Base-by-base conservation (phyloP, 2,797 vertebrate genomes). In the Enteromius treurensis region DNA sequence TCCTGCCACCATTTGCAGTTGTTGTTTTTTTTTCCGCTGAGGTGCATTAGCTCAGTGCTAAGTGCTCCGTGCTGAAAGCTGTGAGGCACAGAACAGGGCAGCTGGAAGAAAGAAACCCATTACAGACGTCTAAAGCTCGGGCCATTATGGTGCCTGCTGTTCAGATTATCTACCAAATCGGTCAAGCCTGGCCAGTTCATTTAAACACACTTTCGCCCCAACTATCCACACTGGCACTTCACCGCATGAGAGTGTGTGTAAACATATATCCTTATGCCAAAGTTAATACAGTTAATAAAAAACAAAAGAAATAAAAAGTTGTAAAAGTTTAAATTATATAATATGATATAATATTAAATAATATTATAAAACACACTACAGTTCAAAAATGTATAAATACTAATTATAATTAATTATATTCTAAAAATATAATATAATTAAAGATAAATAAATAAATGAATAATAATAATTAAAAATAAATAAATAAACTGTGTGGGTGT, bases 91-190 rank as follows among this genome's bases (percentile, higher is more conserved):
- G 83, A 75, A 74, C 55, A 58, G 79, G 79, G 53, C 62, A 76
- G 67, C 75, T 76, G 79, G 64, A 62, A 81, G 87, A 79, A 78
- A 86, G 71, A 76, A 70, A 73, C 8, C 79, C 67, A 84, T 83
- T 68, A 84, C 53, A 81, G 79, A 42, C 42, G 23, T 81, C 62
- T 87, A 83, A 84, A 85, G 65, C 79, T 37, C 21, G 21, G 70
- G 51, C 83, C 82, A 81, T 87, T 84, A 87, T 80, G 7, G 65
- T 69, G 81, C 73, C 84, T 70, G 81, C 84, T 73, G 49, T 60
- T 76, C 85, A 81, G 51, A 88, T 87, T 79, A 88, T 85, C 86
- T 77, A 42, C 34, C 86, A 77, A 78, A 86, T 58, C 82, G 77
- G 45, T 76, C 84, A 71, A 49, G 49, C 67, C 32, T 55, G 37